These are phyloP conservation scores for Saturnia pavonia DNA, from an alignment of 2,888 invertebrate species.

Conservation along the genomic window DNA sequence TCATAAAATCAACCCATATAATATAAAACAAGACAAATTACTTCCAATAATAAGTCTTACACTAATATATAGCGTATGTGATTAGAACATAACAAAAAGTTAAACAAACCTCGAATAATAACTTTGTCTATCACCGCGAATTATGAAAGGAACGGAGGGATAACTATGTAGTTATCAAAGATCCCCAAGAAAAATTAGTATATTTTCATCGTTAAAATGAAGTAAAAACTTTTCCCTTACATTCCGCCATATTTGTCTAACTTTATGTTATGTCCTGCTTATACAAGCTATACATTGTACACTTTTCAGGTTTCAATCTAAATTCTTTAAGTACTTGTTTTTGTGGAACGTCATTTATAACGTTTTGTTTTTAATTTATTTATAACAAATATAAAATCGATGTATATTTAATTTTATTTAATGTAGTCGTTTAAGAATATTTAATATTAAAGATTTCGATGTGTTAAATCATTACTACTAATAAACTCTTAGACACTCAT, in stretches of 20 bases:
- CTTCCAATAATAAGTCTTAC: not conserved
- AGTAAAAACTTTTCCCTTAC: not conserved
- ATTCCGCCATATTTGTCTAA: not conserved
- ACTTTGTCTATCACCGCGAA: not conserved
- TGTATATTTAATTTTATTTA: too few species aligned
- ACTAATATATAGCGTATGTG: not conserved
- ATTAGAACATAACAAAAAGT: not conserved
- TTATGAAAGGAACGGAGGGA: not conserved
- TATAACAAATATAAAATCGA: not conserved
- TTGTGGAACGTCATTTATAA: too few species aligned
- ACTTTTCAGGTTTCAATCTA: not conserved
- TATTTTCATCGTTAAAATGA: not conserved
- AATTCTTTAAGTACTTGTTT: not conserved
- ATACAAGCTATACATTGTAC: not conserved
- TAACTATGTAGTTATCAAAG: not conserved
- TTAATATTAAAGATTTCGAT: too few species aligned
- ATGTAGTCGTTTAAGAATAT: too few species aligned
- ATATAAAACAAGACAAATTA: not conserved
- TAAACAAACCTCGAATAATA: not conserved
- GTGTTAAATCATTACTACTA: not conserved
- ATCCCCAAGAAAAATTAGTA: not conserved
- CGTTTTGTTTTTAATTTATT: not conserved
- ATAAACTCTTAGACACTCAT: not conserved
- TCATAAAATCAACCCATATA: not conserved
- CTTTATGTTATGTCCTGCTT: not conserved